phyloP scores from a whole-genome alignment of 2,888 invertebrate genomes.

The Scrobipalpa atriplicella region DNA sequence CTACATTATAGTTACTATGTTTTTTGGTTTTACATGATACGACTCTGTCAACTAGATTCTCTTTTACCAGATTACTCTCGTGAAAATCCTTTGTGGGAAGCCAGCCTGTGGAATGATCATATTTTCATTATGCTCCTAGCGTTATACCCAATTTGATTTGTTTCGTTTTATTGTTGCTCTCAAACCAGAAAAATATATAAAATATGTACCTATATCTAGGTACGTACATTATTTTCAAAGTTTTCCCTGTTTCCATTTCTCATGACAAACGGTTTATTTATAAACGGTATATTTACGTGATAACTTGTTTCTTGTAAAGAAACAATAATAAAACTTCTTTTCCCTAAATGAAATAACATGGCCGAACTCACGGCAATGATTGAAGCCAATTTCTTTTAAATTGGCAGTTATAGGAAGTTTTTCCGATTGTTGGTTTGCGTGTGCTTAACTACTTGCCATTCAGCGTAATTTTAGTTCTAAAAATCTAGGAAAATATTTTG shows the following conservation, averaged over 20 bases:
- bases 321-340: neutral
- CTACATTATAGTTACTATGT: no score
- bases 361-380: neutral
- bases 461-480: neutral
- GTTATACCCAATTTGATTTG: neutral
- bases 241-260: no score
- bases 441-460: neutral
- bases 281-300: no score
- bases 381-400: slow-evolving; percentile 16
- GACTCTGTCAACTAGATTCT: no score
- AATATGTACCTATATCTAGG: no score
- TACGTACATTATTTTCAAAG: no score
- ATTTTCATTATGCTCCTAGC: neutral
- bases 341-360: neutral
- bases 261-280: no score
- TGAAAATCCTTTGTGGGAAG: neutral
- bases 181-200: no score
- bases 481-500: slow-evolving; percentile 2
- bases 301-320: no score
- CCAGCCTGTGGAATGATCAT: neutral
- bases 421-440: slow-evolving; percentile 3
- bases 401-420: neutral
- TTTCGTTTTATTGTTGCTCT: no score
- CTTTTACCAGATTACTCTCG: neutral
- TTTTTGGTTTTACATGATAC: no score